Evolutionary conservation across 2,113 vertebrate species (phyloP), one percentile per base, ranked within the genome.

Genomic region (Alosa alosa): DNA sequence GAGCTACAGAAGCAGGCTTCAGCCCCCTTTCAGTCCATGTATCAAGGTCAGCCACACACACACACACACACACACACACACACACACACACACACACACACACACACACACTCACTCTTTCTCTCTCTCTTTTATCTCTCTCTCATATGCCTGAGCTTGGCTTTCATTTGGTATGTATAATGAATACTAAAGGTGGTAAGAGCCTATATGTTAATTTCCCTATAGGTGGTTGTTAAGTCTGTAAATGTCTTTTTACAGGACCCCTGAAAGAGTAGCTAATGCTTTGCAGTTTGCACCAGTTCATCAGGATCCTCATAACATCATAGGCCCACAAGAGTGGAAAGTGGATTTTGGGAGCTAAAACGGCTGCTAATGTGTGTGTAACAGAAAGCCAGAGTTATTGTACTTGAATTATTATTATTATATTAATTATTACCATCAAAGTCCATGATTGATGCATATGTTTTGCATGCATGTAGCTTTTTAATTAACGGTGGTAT

Each of bases 11-110:
- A 98, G 89, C 93, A 93, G 7, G 82, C 93, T 15, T 84, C 96
- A 0, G 91, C 94, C 78, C 86, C 96, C 0, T 97, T 96, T 89
- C 96, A 95, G 89, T 92, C 95, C 55, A 86, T 96, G 88, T 99
- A 97, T 91, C 92, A 96, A 85, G 97, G 97, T 98, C 91, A 95
- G 95, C 7, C n/a, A 1, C 41, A 44, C 41, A 44, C 41, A 3
- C 41, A 44, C 41, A 11, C 64, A 31, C 1, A 7, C 64, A 0
- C 25, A 31, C n/a, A 9, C 64, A 31, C 25, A 9, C n/a, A 31
- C n/a, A 9, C 64, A 31, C 25, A 9, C n/a, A 31, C n/a, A 9
- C 9, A 9, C 64, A 31, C 25, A 9, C n/a, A 31, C n/a, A 9
- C 64, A 31, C 25, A 9, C n/a, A 31, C n/a, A 9, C 9, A 9